Conservation (phyloP, 2,113 vertebrate species). For the Lamprologus speciosus region DNA sequence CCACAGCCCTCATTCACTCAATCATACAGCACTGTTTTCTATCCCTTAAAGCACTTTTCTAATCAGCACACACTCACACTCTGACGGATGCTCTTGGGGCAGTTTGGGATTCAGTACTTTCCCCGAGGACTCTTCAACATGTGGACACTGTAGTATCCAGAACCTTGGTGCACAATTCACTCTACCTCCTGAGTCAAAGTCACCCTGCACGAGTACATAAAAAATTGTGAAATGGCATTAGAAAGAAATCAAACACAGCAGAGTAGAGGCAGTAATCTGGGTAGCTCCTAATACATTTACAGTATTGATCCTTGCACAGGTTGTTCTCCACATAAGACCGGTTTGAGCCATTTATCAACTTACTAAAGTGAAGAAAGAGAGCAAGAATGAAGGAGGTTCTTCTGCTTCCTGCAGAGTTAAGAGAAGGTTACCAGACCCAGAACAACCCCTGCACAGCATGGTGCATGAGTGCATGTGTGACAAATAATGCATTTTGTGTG, state of each 20-base stretch:
- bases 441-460: constrained; percentile 28
- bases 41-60: neutral
- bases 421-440: constrained; percentile 35
- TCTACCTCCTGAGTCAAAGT: neutral
- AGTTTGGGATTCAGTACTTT: neutral
- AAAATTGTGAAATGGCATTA: neutral
- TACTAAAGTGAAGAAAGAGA: neutral
- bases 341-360: neutral
- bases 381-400: neutral
- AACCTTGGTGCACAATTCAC: neutral
- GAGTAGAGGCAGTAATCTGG: neutral
- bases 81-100: neutral
- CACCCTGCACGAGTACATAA: neutral
- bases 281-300: neutral
- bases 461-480: neutral
- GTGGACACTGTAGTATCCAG: neutral
- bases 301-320: neutral
- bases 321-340: neutral
- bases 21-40: neutral
- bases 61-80: neutral
- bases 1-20: neutral
- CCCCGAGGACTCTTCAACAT: neutral
- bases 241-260: neutral
- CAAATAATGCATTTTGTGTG: neutral
- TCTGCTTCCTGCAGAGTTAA: constrained; percentile 50